These are phyloP conservation scores for Scelioninae gen. 1 DNA, from an alignment of 2,888 invertebrate genomes.

Conservation along the genomic window DNA sequence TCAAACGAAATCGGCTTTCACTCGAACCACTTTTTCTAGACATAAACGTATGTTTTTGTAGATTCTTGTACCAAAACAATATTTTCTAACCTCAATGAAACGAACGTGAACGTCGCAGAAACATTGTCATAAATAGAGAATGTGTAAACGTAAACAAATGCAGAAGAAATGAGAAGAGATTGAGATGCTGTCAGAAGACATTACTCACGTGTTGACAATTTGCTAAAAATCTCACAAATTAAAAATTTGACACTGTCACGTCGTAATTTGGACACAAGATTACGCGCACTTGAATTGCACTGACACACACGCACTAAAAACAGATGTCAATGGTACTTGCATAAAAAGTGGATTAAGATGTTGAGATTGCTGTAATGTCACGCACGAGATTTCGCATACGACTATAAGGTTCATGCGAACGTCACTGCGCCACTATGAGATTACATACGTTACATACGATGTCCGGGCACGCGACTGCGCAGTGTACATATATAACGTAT, in stretches of 20 bases:
- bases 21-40: constrained; percentile 6
- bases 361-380: background rate
- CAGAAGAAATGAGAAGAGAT: too few species aligned
- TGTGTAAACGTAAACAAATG: too few species aligned
- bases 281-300: background rate
- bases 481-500: too few species aligned
- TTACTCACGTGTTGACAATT: constrained; percentile 5
- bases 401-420: constrained; percentile 8
- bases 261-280: background rate
- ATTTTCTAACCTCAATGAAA: background rate
- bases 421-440: background rate
- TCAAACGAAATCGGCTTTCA: constrained; percentile 8
- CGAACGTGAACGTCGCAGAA: background rate
- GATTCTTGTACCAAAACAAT: background rate
- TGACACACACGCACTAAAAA: constrained; percentile 11
- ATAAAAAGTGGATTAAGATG: background rate
- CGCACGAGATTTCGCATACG: constrained; percentile 11
- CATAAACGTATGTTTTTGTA: background rate
- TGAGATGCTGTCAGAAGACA: too few species aligned
- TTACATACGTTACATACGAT: too few species aligned
- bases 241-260: constrained; percentile 27
- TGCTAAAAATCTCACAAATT: background rate
- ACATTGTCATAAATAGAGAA: too few species aligned
- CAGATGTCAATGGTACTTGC: background rate
- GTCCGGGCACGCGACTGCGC: constrained; percentile 17